Conservation (phyloP, 2,888 invertebrate genomes). For the Odiellus spinosus region DNA sequence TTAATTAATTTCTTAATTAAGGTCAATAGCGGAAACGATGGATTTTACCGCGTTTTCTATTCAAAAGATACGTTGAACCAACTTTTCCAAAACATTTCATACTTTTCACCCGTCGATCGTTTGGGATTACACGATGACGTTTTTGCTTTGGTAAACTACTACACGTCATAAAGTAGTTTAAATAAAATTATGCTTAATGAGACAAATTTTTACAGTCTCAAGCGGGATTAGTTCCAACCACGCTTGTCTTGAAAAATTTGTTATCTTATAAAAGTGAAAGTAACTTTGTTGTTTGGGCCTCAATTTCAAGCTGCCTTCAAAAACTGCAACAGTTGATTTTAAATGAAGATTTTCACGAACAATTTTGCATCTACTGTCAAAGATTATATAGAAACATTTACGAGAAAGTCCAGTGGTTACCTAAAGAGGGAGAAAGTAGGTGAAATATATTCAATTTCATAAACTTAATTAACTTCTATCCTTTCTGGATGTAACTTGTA, state of each 20-base stretch:
- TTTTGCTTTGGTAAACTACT: slow-evolving; percentile 4
- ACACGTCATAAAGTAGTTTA: too few species aligned
- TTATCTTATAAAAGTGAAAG: slow-evolving; percentile 68
- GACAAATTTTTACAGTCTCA: slow-evolving; percentile 39
- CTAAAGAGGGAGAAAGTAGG: slow-evolving; percentile 49
- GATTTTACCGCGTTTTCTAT: slow-evolving; percentile 79
- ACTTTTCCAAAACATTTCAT: slow-evolving; percentile 57
- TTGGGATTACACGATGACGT: slow-evolving; percentile 63
- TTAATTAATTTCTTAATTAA: too few species aligned
- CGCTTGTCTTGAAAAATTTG: slow-evolving; percentile 60
- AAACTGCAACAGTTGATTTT: slow-evolving; percentile 58
- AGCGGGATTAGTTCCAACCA: slow-evolving; percentile 65
- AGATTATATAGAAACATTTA: slow-evolving; percentile 55
- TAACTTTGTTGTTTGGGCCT: slow-evolving; percentile 87
- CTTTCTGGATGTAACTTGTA: too few species aligned
- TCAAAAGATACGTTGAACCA: slow-evolving; percentile 53
- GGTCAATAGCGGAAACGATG: slow-evolving; percentile 50
- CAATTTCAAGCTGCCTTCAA: slow-evolving; percentile 59
- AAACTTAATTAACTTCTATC: too few species aligned
- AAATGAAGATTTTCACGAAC: slow-evolving; percentile 55
- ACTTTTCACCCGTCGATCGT: slow-evolving; percentile 71
- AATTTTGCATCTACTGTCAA: slow-evolving; percentile 56
- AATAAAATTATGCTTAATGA: too few species aligned
- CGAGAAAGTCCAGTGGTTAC: slow-evolving; percentile 67
- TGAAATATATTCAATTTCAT: slow-evolving; percentile 30